Evolutionary conservation across 92 coral and sea anemone species (phyloP), one percentile per base, ranked within the genome.

Genomic region (Bergia puertoricense): DNA sequence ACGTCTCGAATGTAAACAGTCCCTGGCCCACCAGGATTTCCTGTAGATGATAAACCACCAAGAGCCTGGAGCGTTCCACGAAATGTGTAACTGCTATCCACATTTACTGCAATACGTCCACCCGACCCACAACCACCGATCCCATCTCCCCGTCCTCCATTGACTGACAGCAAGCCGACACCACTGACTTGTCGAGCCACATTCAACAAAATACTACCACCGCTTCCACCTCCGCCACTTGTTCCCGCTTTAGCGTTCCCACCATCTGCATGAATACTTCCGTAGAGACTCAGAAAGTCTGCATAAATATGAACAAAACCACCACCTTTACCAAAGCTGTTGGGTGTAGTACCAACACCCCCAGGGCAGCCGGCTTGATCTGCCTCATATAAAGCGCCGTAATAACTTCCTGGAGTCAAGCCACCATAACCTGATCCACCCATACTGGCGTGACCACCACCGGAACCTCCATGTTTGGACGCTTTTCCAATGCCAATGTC

Each of bases 211-310:
- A 92, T 82, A 75, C 93, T 92, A 22, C 95, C 95, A 18, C 95
- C 95, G 42, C 95, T 92, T 51, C 95, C 95, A 54, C 93, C 95
- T 50, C 95, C 95, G 20, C 91, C 93, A 23, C 80, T 91, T 30
- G 89, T 71, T 18, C 95, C 93, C 7, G 44, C 51, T 48, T 54
- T 43, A 20, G 85, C 93, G 67, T 90, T 81, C 38, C 95, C 95
- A 36, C 93, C 95, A 72, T 92, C 82, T 1, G 89, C 92, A 40
- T 79, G 81, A 46, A 92, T 74, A 81, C 87, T 82, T 18, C 95
- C 95, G 84, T 92, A 90, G 50, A 81, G 51, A 77, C 88, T 77
- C 14, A 92, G 79, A 50, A 88, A 85, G 45, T 81, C 86, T 67
- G 90, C 80, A 44, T 65, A 39, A 56, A 92, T 88, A 45, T 75